Evolutionary conservation across 2,888 invertebrate species (phyloP).

Genomic region (Bimastos eiseni): DNA sequence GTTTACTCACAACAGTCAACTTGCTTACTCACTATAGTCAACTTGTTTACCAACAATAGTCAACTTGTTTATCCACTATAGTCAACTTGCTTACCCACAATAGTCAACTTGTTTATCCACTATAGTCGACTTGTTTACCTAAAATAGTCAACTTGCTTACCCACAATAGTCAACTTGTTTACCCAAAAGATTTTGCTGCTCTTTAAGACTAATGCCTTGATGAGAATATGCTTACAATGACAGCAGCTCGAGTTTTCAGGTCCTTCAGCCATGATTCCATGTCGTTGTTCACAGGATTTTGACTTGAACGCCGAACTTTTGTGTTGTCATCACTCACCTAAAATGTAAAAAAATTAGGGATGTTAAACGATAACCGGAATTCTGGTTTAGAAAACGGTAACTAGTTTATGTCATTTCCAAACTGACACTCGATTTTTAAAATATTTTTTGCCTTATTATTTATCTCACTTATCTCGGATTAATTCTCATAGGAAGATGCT

Average conservation of each 20-base stretch:
- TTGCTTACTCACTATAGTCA: neutral
- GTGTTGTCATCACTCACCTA: conserved; percentile 32
- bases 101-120: neutral
- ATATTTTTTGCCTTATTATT: too few species aligned
- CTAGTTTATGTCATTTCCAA: too few species aligned
- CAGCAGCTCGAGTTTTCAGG: conserved; percentile 32
- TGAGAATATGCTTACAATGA: conserved; percentile 30
- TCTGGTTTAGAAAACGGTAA: too few species aligned
- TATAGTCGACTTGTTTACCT: too few species aligned
- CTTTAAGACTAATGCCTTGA: neutral
- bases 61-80: neutral
- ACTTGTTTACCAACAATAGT: neutral
- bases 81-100: neutral
- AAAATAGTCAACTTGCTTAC: too few species aligned
- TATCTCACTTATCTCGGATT: too few species aligned
- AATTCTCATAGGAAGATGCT: too few species aligned
- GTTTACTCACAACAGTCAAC: neutral
- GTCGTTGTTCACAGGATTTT: conserved; percentile 26
- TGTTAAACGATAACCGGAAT: too few species aligned
- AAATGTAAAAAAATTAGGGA: neutral
- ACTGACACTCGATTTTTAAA: too few species aligned
- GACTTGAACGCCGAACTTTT: conserved; percentile 31
- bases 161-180: neutral
- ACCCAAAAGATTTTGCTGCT: neutral
- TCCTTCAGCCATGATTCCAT: conserved; percentile 27